phyloP scores from a whole-genome alignment of 2,888 invertebrate genomes.

The Dasysyrphus tricinctus region DNA sequence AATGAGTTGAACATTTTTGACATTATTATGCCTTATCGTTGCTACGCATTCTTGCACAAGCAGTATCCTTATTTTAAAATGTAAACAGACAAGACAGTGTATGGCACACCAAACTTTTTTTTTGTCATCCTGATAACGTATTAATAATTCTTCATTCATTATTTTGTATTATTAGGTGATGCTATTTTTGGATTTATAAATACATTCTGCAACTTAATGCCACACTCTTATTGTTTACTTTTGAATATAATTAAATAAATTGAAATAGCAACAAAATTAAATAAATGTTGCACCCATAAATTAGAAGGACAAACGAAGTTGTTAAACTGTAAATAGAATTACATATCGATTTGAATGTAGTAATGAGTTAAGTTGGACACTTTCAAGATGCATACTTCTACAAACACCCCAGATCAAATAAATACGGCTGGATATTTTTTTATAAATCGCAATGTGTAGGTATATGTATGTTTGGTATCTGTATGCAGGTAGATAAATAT shows the following conservation, averaged over 20 bases:
- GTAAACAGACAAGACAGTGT: not conserved
- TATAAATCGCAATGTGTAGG: no score
- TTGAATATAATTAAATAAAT: not conserved
- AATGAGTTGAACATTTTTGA: not conserved
- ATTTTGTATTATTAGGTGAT: not conserved
- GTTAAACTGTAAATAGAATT: not conserved
- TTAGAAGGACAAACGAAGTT: not conserved
- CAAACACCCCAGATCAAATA: no score
- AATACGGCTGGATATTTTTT: no score
- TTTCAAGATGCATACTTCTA: no score
- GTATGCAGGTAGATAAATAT: no score
- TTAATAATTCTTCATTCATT: not conserved
- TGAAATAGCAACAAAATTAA: not conserved
- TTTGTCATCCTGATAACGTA: constrained; percentile 5
- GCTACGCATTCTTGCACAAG: constrained; percentile 12
- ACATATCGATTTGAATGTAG: not conserved
- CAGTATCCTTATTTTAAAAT: not conserved
- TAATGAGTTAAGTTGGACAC: no score
- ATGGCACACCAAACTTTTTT: not conserved
- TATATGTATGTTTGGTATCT: no score
- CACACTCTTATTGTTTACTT: not conserved
- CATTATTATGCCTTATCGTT: constrained; percentile 2
- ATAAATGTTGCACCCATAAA: not conserved
- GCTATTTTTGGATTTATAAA: constrained; percentile 17
- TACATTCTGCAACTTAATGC: not conserved